Evolutionary conservation across 30 jellyfish, hydroid and myxozoan genomes (phyloP), one percentile per base, ranked within the genome.

Genomic region (Chrysaora quinquecirrha): DNA sequence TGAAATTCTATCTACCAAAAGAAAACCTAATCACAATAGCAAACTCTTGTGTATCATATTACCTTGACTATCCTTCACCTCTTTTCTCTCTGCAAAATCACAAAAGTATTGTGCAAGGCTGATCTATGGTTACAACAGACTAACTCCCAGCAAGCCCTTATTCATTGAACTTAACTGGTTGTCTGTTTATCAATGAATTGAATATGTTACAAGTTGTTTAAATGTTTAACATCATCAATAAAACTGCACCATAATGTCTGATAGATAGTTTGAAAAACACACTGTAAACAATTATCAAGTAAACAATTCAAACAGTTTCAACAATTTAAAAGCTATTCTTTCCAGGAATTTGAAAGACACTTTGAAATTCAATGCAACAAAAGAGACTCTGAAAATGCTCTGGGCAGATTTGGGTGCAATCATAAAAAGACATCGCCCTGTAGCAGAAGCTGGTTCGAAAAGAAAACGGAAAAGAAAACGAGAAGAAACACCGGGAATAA

Each of bases 1-100:
- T 65, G 30, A 33, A 66, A 12, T 32, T 12, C 66, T 61, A 25
- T 34, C 89, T 77, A 32, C 89, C 87, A 7, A 16, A 46, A 18
- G 64, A 27, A 33, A 65, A 21, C 28, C 64, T 78, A n/a, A 65
- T 66, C 11, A 32, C 67, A n/a, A 61, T 79, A 7, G 90, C 74
- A 6, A 79, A 64, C 75, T 65, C 83, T 25, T 46, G n/a, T 34
- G 90, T 35, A 21, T 49, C 47, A 4, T 18, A 64, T 56, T 84
- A 80, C 43, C 67, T 80, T 29, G 91, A 65, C 75, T 80, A 65
- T 35, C 66, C 84, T 31, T 46, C 76, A 12, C 84, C 91, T 35
- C 71, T 43, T 30, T 31, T 65, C 33, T 82, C 67, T 34, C 48
- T 20, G 24, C 67, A 48, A 80, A 80, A 58, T 21, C 66, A 2